Percentiles rank a stretch among this genome's conserved stretches.
Evolutionary conservation across 2,113 vertebrate species (phyloP).

Genomic region (Falco punctatus): DNA sequence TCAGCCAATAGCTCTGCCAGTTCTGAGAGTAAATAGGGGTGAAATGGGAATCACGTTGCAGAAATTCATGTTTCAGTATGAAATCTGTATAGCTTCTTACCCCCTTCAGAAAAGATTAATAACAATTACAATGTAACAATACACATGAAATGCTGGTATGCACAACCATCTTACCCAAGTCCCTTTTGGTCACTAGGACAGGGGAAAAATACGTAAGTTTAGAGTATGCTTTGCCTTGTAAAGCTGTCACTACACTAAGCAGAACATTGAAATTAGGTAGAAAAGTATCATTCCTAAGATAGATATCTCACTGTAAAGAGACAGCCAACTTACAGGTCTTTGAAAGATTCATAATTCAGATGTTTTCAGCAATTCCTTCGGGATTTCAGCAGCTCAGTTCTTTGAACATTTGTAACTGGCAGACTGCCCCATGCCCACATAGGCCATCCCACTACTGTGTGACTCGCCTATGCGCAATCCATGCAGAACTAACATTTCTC

Average conservation of each 20-base stretch:
- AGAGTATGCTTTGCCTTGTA: background rate
- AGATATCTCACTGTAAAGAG: background rate
- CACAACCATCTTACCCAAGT: background rate
- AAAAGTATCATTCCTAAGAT: background rate
- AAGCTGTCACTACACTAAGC: background rate
- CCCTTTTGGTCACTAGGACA: background rate
- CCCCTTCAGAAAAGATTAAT: background rate
- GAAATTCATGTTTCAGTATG: background rate
- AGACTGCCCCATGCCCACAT: background rate
- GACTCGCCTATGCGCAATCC: fast-evolving
- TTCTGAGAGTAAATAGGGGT: background rate
- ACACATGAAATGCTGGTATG: background rate
- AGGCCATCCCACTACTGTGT: too few relatives aligned
- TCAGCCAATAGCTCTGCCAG: background rate
- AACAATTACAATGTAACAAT: background rate
- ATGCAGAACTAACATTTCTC: fast-evolving
- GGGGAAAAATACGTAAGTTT: background rate
- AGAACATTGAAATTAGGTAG: background rate
- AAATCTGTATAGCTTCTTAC: background rate
- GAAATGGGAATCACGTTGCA: background rate
- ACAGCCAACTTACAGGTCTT: background rate
- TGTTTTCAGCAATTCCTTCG: background rate
- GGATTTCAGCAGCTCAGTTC: background rate
- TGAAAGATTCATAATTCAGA: background rate
- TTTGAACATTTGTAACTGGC: background rate